phyloP scores from a whole-genome alignment of 2,888 invertebrate species.

The Coenonympha arcania region DNA sequence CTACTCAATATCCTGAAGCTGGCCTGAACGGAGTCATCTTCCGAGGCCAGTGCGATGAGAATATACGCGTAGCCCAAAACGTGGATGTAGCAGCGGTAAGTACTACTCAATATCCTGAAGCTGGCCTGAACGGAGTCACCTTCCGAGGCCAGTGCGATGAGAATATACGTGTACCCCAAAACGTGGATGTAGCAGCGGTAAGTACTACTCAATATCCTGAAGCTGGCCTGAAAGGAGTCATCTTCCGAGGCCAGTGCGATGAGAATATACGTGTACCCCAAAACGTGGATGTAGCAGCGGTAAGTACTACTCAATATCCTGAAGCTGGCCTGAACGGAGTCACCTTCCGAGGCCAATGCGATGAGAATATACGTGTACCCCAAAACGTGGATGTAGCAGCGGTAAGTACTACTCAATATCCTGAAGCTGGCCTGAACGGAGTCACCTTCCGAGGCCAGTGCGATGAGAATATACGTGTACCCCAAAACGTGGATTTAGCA shows the following conservation, averaged over 20 bases:
- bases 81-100: constrained; percentile 1
- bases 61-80: neutral
- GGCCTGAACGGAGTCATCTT: constrained; percentile 1
- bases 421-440: too few species aligned
- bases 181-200: neutral
- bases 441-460: too few species aligned
- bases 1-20: neutral
- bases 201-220: constrained; percentile 1
- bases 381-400: too few species aligned
- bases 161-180: neutral
- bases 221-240: neutral
- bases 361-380: too few species aligned
- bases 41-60: constrained; percentile 5
- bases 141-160: constrained; percentile 6
- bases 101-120: neutral
- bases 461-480: too few species aligned
- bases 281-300: neutral
- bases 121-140: neutral
- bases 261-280: neutral
- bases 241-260: constrained; percentile 6
- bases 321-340: too few species aligned
- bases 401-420: too few species aligned
- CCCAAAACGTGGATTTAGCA: too few species aligned
- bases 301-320: too few species aligned
- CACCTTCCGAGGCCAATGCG: too few species aligned